A percentile compares a stretch with the other conserved stretches of the same genome.
phyloP scores from a whole-genome alignment of 2,113 vertebrate genomes.

The Alethe castanea region DNA sequence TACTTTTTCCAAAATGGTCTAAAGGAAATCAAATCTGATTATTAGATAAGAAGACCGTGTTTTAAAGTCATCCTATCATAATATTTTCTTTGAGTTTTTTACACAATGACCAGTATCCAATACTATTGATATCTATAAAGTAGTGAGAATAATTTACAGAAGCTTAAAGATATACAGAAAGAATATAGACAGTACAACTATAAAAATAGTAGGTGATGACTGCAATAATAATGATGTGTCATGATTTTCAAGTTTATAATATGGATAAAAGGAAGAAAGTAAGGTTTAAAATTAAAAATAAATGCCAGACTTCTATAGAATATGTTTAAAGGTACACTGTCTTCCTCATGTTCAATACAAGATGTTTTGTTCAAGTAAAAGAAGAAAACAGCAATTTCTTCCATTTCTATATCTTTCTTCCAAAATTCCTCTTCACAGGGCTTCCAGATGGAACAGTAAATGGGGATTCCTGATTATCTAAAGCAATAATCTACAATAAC shows the following conservation, averaged over 20 bases:
- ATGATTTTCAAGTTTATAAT: background rate
- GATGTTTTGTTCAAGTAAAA: background rate
- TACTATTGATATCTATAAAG: background rate
- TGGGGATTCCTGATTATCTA: background rate
- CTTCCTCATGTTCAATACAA: background rate
- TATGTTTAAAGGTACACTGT: background rate
- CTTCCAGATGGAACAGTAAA: background rate
- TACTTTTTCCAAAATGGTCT: background rate
- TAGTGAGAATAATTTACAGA: background rate
- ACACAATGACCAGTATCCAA: background rate
- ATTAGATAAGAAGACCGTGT: background rate
- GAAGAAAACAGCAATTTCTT: background rate
- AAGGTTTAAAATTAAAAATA: background rate
- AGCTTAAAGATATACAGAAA: background rate
- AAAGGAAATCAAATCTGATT: background rate
- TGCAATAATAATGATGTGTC: background rate
- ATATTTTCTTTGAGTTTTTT: background rate
- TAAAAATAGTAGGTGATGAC: background rate
- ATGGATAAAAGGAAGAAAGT: background rate
- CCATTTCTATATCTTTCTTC: background rate
- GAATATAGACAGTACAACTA: background rate
- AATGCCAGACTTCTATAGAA: background rate
- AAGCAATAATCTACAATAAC: background rate
- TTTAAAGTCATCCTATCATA: background rate
- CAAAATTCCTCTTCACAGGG: background rate